Evolutionary conservation across 2,113 vertebrate genomes (phyloP).

Genomic region (Eclectus roratus): DNA sequence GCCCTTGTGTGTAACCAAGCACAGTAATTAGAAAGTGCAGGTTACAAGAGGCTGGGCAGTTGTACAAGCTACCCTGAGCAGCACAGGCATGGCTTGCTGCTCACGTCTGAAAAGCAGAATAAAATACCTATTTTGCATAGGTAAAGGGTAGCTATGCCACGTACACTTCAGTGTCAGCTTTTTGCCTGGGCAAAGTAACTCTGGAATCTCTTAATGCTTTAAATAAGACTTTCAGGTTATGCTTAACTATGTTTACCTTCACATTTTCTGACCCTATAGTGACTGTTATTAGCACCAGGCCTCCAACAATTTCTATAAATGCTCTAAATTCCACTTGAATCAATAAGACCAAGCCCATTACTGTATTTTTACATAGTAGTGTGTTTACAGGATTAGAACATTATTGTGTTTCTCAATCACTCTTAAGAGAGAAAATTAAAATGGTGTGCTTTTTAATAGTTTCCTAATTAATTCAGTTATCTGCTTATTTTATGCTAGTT

Average conservation of each 20-base stretch:
- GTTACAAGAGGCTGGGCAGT: background rate
- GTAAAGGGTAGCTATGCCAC: background rate
- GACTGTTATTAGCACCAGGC: background rate
- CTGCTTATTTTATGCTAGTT: background rate
- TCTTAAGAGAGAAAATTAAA: background rate
- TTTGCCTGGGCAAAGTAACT: background rate
- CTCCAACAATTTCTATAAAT: background rate
- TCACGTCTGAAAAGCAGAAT: background rate
- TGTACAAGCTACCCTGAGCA: background rate
- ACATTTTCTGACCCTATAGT: background rate
- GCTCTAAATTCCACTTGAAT: background rate
- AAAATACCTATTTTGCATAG: background rate
- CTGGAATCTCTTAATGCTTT: background rate
- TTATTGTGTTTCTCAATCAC: background rate
- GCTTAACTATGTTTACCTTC: background rate
- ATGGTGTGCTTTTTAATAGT: background rate
- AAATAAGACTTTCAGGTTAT: background rate
- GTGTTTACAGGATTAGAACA: background rate
- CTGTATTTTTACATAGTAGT: background rate
- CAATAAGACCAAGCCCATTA: background rate
- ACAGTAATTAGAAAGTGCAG: background rate
- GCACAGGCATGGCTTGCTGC: background rate
- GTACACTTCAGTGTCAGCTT: background rate
- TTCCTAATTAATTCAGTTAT: background rate
- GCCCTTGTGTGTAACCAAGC: background rate